A percentile compares a stretch with the other conserved stretches of the same genome.
These are phyloP conservation scores for Conops quadrifasciatus DNA, from an alignment of 2,888 invertebrate genomes.

Conservation along the genomic window DNA sequence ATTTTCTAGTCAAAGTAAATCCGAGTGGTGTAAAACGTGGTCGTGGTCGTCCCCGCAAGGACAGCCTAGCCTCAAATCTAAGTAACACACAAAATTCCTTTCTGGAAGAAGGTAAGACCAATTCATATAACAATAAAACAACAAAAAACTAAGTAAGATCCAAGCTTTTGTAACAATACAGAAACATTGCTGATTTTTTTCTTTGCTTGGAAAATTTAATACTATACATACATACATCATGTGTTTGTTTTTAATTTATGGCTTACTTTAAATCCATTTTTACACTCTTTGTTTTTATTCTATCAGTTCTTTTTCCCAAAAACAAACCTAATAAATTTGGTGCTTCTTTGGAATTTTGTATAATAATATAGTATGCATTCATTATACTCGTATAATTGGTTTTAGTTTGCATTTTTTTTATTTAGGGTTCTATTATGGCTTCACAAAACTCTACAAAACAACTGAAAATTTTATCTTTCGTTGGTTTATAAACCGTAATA, in stretches of 20 bases:
- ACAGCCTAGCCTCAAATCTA: slow-evolving; percentile 67
- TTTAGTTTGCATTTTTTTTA: no score
- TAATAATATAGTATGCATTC: not conserved
- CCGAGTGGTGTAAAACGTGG: slow-evolving; percentile 69
- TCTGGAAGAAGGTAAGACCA: slow-evolving; percentile 74
- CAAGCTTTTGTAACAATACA: slow-evolving; percentile 27
- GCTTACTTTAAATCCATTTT: slow-evolving; percentile 11
- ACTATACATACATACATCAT: no score
- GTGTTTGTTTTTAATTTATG: not conserved
- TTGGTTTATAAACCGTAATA: no score
- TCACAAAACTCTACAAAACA: not conserved
- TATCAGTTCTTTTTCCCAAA: not conserved
- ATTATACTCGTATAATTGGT: not conserved
- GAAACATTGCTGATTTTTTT: slow-evolving; percentile 14
- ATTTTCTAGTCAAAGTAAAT: slow-evolving; percentile 53
- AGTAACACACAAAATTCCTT: slow-evolving; percentile 73
- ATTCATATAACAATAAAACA: slow-evolving; percentile 43
- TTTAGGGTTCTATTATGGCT: no score
- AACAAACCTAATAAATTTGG: not conserved
- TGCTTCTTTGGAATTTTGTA: not conserved
- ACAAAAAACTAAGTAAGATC: slow-evolving; percentile 37
- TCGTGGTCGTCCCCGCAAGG: slow-evolving; percentile 69
- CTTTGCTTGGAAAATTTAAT: not conserved
- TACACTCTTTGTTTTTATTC: not conserved
- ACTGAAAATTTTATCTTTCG: not conserved